Percentiles rank a stretch among this genome's conserved stretches.
phyloP scores from a whole-genome alignment of 2,888 invertebrate genomes.

The Phortica okadai region DNA sequence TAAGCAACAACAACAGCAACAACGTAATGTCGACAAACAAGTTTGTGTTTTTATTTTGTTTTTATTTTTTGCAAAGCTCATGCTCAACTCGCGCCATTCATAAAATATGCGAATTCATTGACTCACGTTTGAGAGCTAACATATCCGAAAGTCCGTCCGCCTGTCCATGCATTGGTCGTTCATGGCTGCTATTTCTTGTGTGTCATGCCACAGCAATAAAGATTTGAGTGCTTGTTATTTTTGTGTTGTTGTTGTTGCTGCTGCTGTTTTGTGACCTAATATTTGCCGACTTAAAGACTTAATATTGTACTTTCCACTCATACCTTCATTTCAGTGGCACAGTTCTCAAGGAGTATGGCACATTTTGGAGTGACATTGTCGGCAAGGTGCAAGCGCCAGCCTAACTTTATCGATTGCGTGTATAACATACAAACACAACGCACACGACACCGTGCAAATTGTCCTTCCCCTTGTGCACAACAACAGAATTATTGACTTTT shows the following conservation, averaged over 20 bases:
- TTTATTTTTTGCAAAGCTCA: constrained; percentile 9
- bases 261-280: neutral
- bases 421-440: constrained; percentile 17
- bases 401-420: constrained; percentile 35
- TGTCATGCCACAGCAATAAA: too few species aligned
- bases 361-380: constrained; percentile 85
- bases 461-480: neutral
- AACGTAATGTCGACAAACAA: constrained; percentile 15
- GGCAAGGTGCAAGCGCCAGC: constrained; percentile 76
- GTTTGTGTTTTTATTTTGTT: constrained; percentile 1
- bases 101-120: constrained; percentile 42
- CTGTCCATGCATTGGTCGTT: neutral
- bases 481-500: constrained; percentile 1
- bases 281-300: neutral
- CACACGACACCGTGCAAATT: neutral
- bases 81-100: constrained; percentile 33
- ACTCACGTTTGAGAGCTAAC: neutral
- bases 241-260: neutral
- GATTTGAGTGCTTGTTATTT: neutral
- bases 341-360: constrained; percentile 84
- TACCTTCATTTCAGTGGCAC: constrained; percentile 81
- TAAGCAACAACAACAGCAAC: neutral
- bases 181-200: neutral
- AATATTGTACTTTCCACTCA: neutral
- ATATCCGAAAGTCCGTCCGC: neutral